Conservation (phyloP, 2,888 invertebrate genomes). For the Agrotis segetum region DNA sequence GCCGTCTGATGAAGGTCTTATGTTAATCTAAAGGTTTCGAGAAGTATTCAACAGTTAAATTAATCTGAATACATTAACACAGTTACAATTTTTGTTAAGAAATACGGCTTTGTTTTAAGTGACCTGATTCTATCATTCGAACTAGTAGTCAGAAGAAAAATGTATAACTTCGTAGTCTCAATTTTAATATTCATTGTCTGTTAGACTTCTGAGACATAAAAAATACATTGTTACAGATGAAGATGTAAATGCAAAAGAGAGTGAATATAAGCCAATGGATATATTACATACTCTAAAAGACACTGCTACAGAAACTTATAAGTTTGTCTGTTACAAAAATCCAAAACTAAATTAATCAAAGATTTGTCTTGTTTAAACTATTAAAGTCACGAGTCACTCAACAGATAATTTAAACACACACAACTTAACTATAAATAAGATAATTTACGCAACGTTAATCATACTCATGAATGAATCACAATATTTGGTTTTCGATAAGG, state of each 20-base stretch:
- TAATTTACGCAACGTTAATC: conserved; percentile 25
- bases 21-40: conserved; percentile 42
- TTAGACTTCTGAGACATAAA: not conserved
- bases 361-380: conserved; percentile 7
- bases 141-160: not conserved
- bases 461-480: conserved; percentile 33
- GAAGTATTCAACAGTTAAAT: conserved; percentile 1
- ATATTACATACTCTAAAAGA: not conserved
- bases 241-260: not conserved
- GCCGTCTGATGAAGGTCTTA: conserved; percentile 34
- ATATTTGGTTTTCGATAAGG: conserved; percentile 56
- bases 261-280: not conserved
- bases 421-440: conserved; percentile 11
- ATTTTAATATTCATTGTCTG: not conserved
- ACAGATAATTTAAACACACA: not conserved
- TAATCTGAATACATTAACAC: conserved; percentile 33
- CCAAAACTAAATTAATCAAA: not conserved
- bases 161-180: no score
- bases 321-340: no score
- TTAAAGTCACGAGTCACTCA: not conserved
- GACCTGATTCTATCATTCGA: not conserved
- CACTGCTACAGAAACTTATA: no score
- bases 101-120: conserved; percentile 23
- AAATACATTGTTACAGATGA: not conserved
- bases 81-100: conserved; percentile 2